Base-by-base conservation (phyloP, 2,888 invertebrate genomes). In the Petrolisthes cinctipes region DNA sequence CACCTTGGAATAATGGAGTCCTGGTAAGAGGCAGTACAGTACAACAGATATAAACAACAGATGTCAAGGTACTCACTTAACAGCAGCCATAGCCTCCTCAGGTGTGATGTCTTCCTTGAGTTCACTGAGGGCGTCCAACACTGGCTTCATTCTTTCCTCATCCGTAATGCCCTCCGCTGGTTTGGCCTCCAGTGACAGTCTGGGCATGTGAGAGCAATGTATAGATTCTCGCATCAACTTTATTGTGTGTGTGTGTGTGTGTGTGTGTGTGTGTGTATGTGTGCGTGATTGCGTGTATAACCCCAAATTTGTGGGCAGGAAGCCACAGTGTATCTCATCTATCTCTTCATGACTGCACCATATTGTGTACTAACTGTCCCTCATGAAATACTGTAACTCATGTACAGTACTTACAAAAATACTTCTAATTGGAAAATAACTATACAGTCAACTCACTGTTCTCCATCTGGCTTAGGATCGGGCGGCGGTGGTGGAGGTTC, bases 71-170 rank as follows among this genome's bases (percentile, higher is more conserved):
- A 86, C 89, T 85, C 68, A 87, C 89, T 85, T 85, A 71, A 85
- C 78, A 66, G 89, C 89, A 53, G 87, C 87, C 7, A 89, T 73
- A 20, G 89, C 89, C 57, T 89, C 82, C 71, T 89, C 87, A 17
- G 85, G 82, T 57, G 87, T 87, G 76, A 89, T 85, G 73, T 87
- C 89, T 20, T 84, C 87, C 87, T 87, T 87, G 51, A 87, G 87
- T 9, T 87, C 87, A 11, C 80, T 68, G 66, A 87, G 53, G 51
- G 87, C 87, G 17, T 87, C 87, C 75, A 87, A 23, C 14, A 87
- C 68, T 14, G 85, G 85, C 73, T 84, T 82, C 86, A 85, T 86
- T 85, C 85, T 89, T 73, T 85, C 86, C 56, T 86, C 85, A 1
- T 68, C 82, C 37, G 57, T 75, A 11, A 78, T 5, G 9, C 17